Base-by-base conservation (phyloP, 2,113 vertebrate species). In the Channa maculata region DNA sequence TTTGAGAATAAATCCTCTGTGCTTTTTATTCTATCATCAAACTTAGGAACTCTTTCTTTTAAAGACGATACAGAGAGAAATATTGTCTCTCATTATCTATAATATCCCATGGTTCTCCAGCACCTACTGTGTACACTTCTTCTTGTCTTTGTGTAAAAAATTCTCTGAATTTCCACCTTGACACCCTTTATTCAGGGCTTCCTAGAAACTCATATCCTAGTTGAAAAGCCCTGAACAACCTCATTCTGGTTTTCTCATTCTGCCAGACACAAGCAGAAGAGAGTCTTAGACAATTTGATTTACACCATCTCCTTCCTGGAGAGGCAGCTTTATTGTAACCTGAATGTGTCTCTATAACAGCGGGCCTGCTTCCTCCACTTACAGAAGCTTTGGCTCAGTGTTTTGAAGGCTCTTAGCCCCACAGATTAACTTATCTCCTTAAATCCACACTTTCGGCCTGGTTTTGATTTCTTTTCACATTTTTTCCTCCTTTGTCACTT, bases 241-340 rank as follows among this genome's bases (percentile, higher is more conserved):
- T 77, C 80, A 83, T 88, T 81, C 49, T 62, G 67, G 53, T 72
- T 72, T 65, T 80, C 49, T 61, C 54, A 64, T 54, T 67, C 72
- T 82, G 65, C 62, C 59, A 82, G 63, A 84, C 76, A 79, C 11
- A 72, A 77, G 52, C 57, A 76, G 64, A 79, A 41, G 62, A 49
- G 72, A 74, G 63, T 68, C 76, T 46, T 60, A 91, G 60, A 77
- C 73, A 57, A 62, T 68, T 83, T 84, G 83, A 90, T 91, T 87
- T 89, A 86, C 77, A 58, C 54, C 77, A 41, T 41, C 53, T 65
- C 57, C 63, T 83, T 86, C 75, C 83, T 81, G 72, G 48, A 85
- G 71, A 69, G 77, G 46, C 85, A 79, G 83, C 84, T 89, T 80
- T 68, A 71, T 79, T 65, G 78, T 75, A 49, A 82, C 79, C 77